These are phyloP conservation scores for Rhagophthalmus giganteus DNA, from an alignment of 2,888 invertebrate species.

Conservation along the genomic window DNA sequence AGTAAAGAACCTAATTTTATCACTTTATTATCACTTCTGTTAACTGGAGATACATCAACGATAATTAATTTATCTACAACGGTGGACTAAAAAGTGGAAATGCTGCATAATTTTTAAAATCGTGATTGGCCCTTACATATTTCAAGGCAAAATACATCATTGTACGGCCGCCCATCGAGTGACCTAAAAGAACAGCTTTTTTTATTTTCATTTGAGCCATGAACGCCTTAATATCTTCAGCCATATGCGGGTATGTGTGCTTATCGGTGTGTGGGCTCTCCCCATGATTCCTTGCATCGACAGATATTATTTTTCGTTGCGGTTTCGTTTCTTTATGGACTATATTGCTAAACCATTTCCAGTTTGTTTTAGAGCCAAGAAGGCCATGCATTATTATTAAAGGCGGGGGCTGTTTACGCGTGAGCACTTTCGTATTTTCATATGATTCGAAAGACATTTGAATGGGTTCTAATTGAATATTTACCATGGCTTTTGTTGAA, in stretches of 20 bases:
- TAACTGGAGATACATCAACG: slow-evolving; percentile 72
- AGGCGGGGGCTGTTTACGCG: slow-evolving; percentile 56
- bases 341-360: slow-evolving; percentile 78
- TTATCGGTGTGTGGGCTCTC: slow-evolving; percentile 80
- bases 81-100: neutral
- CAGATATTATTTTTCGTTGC: slow-evolving; percentile 72
- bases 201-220: slow-evolving; percentile 65
- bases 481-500: too few species aligned
- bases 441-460: slow-evolving; percentile 2
- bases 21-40: too few species aligned
- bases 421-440: neutral
- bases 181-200: slow-evolving; percentile 76
- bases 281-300: slow-evolving; percentile 95
- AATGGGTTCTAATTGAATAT: neutral
- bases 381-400: slow-evolving; percentile 85
- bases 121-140: slow-evolving; percentile 57
- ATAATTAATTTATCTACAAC: slow-evolving; percentile 71
- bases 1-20: too few species aligned
- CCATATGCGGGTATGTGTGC: slow-evolving; percentile 75
- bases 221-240: slow-evolving; percentile 71
- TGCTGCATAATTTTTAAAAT: neutral
- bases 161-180: slow-evolving; percentile 95
- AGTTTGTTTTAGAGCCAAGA: slow-evolving; percentile 85
- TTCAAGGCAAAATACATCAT: slow-evolving; percentile 83
- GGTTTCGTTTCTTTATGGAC: slow-evolving; percentile 65